Evolutionary conservation across 2,113 vertebrate genomes (phyloP).

Genomic region (Catharus minimus): DNA sequence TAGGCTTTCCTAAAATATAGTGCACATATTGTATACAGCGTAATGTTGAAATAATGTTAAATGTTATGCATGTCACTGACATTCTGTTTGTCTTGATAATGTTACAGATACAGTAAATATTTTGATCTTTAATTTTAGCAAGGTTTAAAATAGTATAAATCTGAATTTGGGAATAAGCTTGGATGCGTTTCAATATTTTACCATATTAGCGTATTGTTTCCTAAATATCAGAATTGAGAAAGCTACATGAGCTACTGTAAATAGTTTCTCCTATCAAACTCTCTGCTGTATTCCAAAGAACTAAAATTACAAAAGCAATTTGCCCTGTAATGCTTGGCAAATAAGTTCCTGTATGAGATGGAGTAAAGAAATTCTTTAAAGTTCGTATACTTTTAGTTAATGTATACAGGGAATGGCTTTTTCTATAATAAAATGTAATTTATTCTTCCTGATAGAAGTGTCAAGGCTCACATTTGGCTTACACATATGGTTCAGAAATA

Average conservation of each 20-base stretch:
- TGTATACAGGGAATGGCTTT: background rate
- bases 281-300: background rate
- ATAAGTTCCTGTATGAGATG: background rate
- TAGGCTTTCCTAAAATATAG: background rate
- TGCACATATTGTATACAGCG: slow-evolving; percentile 41
- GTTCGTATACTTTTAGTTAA: rapidly evolving
- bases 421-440: background rate
- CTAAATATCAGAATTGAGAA: background rate
- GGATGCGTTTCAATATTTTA: background rate
- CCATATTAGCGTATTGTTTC: background rate
- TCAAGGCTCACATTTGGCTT: background rate
- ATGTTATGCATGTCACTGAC: background rate
- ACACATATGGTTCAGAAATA: background rate
- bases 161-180: background rate
- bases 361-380: background rate
- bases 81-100: slow-evolving; percentile 6
- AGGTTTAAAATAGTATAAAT: background rate
- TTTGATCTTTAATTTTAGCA: background rate
- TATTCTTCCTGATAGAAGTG: background rate
- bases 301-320: background rate
- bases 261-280: background rate
- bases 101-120: background rate
- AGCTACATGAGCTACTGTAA: background rate
- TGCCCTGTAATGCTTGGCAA: background rate
- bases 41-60: background rate